Evolutionary conservation across 2,888 invertebrate species (phyloP), one percentile per base, ranked within the genome.

Genomic region (Pandemis corylana): DNA sequence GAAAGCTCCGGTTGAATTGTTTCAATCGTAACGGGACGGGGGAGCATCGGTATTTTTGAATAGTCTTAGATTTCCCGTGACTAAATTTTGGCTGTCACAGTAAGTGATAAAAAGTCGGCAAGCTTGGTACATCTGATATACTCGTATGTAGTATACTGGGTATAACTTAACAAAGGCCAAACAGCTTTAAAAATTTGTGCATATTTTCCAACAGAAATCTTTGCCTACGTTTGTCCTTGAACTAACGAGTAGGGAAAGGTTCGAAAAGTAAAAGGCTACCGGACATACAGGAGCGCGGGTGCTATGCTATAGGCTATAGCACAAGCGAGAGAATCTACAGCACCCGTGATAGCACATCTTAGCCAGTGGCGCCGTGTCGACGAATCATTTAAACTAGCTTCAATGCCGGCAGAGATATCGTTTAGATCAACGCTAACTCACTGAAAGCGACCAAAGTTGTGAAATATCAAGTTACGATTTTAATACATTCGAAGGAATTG

Each of bases 261-360:
- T 65, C 12, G 46, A 46, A 46, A 46, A 46, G 5, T 12, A 12
- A 46, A 42, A 65, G 46, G 73, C 49, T n/a, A 61, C n/a, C 49
- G 69, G 42, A 69, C 51, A 12, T 0, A 61, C 44, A 44, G n/a
- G 42, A 7, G 49, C 64, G 68, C 63, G 41, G 12, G 70, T 70
- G 69, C 44, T 51, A 42, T 44, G 46, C 71, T 75, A 36, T 36
- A 36, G 28, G 28, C 80, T 80, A 20, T 20, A 81, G 80, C 73
- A 79, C 80, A 87, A 86, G 89, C 88, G 83, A 87, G 81, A 89
- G 89, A 90, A 89, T 89, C 89, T 89, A 89, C 87, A 88, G 87
- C 86, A 81, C 79, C 82, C 77, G 80, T 81, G 78, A 68, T 65
- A 63, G 70, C 77, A 73, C 77, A 76, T 75, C 74, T 61, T 66